Conservation (phyloP, 1,140 invertebrate species). For the Drosophila athabasca region DNA sequence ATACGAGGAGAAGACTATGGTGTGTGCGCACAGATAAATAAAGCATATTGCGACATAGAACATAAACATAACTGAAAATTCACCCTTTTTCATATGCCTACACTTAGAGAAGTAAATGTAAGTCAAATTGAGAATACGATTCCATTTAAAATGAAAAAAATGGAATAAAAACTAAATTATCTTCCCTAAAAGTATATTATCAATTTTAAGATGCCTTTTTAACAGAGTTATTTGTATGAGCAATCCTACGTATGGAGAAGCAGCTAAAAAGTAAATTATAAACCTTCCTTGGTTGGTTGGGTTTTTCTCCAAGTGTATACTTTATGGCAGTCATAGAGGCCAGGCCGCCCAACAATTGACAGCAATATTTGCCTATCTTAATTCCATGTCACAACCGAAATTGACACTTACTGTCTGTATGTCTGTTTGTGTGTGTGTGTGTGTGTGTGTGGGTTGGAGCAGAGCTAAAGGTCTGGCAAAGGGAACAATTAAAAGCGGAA, state of each 20-base stretch:
- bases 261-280: too few species aligned
- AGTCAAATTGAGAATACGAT: too few species aligned
- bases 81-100: constrained; percentile 20
- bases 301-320: constrained; percentile 29
- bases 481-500: constrained; percentile 64
- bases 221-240: too few species aligned
- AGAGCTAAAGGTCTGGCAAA: constrained; percentile 68
- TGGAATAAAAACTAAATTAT: too few species aligned
- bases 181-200: too few species aligned
- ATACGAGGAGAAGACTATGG: constrained; percentile 14
- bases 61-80: constrained; percentile 36
- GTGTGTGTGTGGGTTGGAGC: constrained; percentile 33
- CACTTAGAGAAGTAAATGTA: too few species aligned
- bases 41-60: constrained; percentile 33
- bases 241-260: too few species aligned
- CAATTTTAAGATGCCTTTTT: too few species aligned
- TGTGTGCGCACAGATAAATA: constrained; percentile 7
- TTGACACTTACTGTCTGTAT: constrained; percentile 58
- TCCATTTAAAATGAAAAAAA: too few species aligned
- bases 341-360: constrained; percentile 57
- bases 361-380: constrained; percentile 72
- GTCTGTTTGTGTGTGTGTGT: constrained; percentile 23
- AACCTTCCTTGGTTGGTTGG: too few species aligned
- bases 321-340: constrained; percentile 66
- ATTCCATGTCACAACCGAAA: constrained; percentile 74